phyloP scores from a whole-genome alignment of 2,113 vertebrate genomes.

The Neopipo cinnamomea region DNA sequence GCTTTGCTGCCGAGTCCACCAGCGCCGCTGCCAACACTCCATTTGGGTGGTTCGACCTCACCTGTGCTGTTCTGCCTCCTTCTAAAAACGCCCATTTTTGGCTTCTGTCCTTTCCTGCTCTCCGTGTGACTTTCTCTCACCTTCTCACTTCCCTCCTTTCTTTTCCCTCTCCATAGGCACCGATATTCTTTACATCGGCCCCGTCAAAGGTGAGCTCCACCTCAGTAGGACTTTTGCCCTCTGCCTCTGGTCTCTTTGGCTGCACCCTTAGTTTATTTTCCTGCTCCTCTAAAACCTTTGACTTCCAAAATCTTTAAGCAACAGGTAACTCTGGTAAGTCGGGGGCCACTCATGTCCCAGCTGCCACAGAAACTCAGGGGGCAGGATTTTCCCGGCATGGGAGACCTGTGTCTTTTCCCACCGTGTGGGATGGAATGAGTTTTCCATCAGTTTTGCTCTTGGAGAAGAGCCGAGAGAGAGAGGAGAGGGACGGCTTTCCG shows the following conservation, averaged over 20 bases:
- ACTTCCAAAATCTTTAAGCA: conserved; percentile 35
- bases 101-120: conserved; percentile 53
- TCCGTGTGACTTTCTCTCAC: conserved; percentile 70
- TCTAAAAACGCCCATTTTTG: not conserved
- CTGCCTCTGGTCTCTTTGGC: conserved; percentile 65
- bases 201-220: conserved; percentile 96
- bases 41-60: not conserved
- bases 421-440: conserved; percentile 27
- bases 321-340: conserved; percentile 38
- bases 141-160: conserved; percentile 78
- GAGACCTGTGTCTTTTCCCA: not conserved
- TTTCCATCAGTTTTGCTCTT: conserved; percentile 26
- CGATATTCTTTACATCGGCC: conserved; percentile 99
- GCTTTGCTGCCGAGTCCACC: conserved; percentile 35
- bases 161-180: conserved; percentile 88
- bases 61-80: not conserved
- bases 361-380: not conserved
- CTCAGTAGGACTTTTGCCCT: conserved; percentile 64
- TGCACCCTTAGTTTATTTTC: conserved; percentile 60
- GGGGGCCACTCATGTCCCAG: not conserved
- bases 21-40: not conserved
- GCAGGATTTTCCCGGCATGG: not conserved
- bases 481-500: not conserved
- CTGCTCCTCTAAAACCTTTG: conserved; percentile 63
- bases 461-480: not conserved